Conservation (phyloP, 2,113 vertebrate species). For the Origma solitaria region DNA sequence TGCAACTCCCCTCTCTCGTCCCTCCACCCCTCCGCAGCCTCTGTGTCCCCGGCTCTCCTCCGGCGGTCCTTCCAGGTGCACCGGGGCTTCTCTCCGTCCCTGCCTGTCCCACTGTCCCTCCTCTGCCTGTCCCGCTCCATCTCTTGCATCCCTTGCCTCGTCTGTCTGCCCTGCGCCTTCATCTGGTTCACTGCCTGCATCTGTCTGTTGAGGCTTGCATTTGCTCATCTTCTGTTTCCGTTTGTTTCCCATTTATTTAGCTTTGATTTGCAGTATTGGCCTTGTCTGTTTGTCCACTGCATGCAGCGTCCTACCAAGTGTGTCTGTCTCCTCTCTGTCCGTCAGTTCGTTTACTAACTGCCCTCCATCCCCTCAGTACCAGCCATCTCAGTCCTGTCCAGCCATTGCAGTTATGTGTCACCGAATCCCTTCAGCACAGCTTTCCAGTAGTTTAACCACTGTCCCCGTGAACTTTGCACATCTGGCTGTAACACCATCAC, state of each 20-base stretch:
- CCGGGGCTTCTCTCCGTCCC: background rate
- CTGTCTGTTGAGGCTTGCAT: background rate
- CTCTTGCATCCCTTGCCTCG: background rate
- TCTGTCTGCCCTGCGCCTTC: background rate
- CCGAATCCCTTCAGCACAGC: background rate
- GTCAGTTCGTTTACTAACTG: background rate
- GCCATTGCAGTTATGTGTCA: background rate
- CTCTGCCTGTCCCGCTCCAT: background rate
- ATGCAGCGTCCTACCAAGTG: background rate
- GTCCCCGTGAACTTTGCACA: constrained; percentile 48
- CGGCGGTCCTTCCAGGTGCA: background rate
- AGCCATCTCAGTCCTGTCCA: background rate
- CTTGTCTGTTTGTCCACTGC: background rate
- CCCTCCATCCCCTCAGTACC: background rate
- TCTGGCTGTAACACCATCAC: background rate
- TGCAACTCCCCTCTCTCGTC: background rate
- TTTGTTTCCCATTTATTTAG: background rate
- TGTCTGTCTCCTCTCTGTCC: background rate
- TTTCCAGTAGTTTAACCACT: constrained; percentile 6
- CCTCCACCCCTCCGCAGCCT: background rate
- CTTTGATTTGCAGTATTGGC: background rate
- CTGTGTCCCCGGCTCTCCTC: background rate
- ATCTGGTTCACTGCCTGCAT: background rate
- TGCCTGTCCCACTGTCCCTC: background rate
- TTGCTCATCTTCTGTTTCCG: background rate